Evolutionary conservation across 2,797 vertebrate genomes (phyloP).

Genomic region (Pantherophis alleghaniensis): DNA sequence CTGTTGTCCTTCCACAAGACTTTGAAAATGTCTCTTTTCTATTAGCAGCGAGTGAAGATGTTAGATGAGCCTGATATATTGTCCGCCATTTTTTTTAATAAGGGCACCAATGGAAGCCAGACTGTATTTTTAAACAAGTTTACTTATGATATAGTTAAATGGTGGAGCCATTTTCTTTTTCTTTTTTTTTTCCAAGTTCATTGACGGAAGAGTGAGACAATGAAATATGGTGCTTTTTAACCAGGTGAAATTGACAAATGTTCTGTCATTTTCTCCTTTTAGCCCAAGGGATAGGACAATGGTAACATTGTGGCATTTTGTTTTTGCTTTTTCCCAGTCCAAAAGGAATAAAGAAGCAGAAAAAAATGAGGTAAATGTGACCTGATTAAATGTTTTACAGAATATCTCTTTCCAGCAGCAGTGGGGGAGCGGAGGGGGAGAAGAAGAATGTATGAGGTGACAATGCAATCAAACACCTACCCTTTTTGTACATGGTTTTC

Average conservation of each 20-base stretch:
- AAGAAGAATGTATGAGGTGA: neutral
- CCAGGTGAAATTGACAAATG: neutral
- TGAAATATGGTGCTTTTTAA: neutral
- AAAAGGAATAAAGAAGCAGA: neutral
- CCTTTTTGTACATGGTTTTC: neutral
- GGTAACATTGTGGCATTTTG: neutral
- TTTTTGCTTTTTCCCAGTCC: neutral
- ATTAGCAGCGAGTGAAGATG: neutral
- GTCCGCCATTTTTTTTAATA: neutral
- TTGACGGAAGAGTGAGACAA: neutral
- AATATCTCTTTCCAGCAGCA: neutral
- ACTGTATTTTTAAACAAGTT: neutral
- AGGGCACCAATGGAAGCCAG: neutral
- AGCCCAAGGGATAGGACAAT: neutral
- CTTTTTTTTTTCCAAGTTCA: neutral
- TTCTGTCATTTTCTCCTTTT: neutral
- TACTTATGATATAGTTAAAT: neutral
- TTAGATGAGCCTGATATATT: neutral
- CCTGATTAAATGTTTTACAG: neutral
- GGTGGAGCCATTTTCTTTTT: neutral
- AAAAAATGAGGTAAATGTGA: neutral
- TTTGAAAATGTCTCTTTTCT: neutral
- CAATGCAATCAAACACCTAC: neutral
- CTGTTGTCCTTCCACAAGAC: neutral
- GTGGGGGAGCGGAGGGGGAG: neutral